phyloP scores from a whole-genome alignment of 2,797 vertebrate genomes.

The Bryconaethiops microstoma region DNA sequence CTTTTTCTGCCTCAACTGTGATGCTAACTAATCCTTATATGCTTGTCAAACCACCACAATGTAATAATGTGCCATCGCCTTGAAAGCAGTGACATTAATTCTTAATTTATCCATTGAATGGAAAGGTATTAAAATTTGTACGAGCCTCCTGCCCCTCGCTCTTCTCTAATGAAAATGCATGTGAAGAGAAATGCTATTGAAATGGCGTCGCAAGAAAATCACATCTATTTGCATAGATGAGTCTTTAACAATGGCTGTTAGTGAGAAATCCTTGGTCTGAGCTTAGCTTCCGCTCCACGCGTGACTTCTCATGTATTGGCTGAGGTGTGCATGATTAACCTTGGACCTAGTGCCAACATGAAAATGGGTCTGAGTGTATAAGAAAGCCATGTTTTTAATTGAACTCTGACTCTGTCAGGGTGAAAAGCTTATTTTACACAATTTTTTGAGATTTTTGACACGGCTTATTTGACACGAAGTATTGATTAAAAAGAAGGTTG shows the following conservation, averaged over 20 bases:
- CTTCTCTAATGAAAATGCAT: slow-evolving; percentile 55
- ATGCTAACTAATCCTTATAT: slow-evolving; percentile 61
- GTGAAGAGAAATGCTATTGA: slow-evolving; percentile 63
- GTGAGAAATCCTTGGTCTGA: not conserved
- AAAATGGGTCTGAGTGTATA: not conserved
- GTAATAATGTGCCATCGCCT: slow-evolving; percentile 59
- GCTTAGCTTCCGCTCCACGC: not conserved
- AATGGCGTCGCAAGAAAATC: slow-evolving; percentile 7
- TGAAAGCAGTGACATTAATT: slow-evolving; percentile 68
- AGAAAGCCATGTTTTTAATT: not conserved
- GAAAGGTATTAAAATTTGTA: slow-evolving; percentile 60
- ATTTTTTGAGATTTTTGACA: too few relatives aligned
- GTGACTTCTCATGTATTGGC: too few relatives aligned
- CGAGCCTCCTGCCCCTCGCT: slow-evolving; percentile 12
- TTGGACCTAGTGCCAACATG: not conserved
- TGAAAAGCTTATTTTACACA: not conserved
- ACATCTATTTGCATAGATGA: slow-evolving; percentile 3
- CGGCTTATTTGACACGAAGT: not conserved
- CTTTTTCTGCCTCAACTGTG: slow-evolving; percentile 59
- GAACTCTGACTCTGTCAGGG: not conserved
- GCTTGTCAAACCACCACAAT: slow-evolving; percentile 62
- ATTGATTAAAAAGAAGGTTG: not conserved
- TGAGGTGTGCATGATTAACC: slow-evolving; percentile 1
- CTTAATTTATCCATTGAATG: slow-evolving; percentile 63
- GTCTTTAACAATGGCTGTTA: not conserved